A percentile compares a stretch with the other conserved stretches of the same genome.
phyloP scores from a whole-genome alignment of 2,797 vertebrate genomes.

The Sphenopsis melanotis region DNA sequence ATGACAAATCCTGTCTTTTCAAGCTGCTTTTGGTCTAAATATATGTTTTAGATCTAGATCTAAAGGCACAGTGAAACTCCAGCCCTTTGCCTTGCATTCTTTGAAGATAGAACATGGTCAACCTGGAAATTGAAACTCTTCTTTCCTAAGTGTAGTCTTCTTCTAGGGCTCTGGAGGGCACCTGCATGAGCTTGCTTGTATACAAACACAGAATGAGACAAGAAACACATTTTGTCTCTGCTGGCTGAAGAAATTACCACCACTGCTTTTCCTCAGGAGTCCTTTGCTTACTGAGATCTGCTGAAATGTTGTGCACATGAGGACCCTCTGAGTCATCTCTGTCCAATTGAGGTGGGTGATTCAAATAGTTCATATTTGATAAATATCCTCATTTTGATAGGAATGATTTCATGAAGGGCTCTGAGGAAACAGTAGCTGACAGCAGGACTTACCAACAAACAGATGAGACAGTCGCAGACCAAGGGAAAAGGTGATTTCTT shows the following conservation, averaged over 20 bases:
- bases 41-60: background rate
- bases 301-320: rapidly evolving
- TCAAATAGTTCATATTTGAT: background rate
- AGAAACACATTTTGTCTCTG: background rate
- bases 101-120: background rate
- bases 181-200: background rate
- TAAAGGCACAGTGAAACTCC: background rate
- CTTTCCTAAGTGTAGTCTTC: background rate
- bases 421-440: background rate
- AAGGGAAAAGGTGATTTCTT: background rate
- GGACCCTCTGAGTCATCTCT: background rate
- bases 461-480: background rate
- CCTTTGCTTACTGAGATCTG: background rate
- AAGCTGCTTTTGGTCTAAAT: background rate
- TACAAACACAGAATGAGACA: background rate
- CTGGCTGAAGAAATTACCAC: background rate
- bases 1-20: background rate
- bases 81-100: background rate
- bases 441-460: background rate
- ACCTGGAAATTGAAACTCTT: background rate
- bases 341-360: rapidly evolving
- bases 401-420: background rate
- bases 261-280: background rate
- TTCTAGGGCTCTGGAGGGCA: background rate
- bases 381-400: background rate